Base-by-base conservation (phyloP, 2,113 vertebrate genomes). In the Corythoichthys haematopterus region DNA sequence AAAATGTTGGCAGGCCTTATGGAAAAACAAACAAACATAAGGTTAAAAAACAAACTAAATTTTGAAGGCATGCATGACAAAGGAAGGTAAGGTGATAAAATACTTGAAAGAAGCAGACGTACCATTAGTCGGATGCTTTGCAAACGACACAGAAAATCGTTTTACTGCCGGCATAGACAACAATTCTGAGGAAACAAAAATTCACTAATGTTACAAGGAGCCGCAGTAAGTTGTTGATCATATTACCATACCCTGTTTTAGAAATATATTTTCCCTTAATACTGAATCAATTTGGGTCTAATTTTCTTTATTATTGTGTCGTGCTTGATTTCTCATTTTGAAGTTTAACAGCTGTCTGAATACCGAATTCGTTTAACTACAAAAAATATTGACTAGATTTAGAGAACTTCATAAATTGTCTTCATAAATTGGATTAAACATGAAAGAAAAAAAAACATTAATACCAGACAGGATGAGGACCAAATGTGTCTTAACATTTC, bases 71-170 rank as follows among this genome's bases (percentile, higher is more conserved):
- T 92, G 92, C 90, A 94, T 92, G 89, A 89, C 84, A 94, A 84
- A 83, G 90, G 90, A 78, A 87, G 83, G 87, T 88, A 88, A 74
- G 84, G 86, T 86, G 86, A 88, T 91, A 88, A 89, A 89, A 91
- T 91, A 92, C 91, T 90, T 92, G 90, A 92, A 92, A 92, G 90
- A 97, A 96, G 96, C 96, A 94, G 94, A 98, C 97, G 93, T 99
- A 99, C 97, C 96, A 95, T 99, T 99, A 97, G 97, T 98, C 92
- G 97, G 97, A 96, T 96, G 94, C 95, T 98, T 97, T 97, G 97
- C 97, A 98, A 98, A 98, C 90, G 96, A 99, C 95, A 99, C 96
- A 98, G 97, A 99, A 99, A 99, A 99, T 94, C 97, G 93, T 94
- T 99, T 99, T 96, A 98, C 94, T 93, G 97, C 95, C 94, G 97